Percentiles rank a stretch among this genome's conserved stretches.
These are phyloP conservation scores for Muscina levida DNA, from an alignment of 2,888 invertebrate genomes.

Conservation along the genomic window DNA sequence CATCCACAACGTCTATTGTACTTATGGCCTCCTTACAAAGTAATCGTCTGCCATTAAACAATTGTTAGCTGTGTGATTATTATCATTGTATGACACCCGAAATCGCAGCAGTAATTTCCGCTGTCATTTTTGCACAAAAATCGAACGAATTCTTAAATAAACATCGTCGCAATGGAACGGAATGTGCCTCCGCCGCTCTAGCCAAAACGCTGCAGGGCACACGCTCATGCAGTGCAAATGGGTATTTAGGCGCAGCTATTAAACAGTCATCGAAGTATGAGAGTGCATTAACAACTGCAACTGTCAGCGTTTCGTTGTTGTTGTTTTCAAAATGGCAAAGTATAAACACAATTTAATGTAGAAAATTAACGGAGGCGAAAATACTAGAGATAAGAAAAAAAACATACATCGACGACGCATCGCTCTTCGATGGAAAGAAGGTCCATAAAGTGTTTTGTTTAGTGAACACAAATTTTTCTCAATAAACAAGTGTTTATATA, in stretches of 20 bases:
- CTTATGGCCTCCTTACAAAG: background rate
- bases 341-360: slow-evolving; percentile 48
- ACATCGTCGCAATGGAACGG: slow-evolving; percentile 51
- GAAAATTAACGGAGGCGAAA: background rate
- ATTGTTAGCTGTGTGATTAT: background rate
- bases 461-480: slow-evolving; percentile 38
- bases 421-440: slow-evolving; percentile 18
- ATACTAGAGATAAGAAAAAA: background rate
- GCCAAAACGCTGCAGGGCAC: background rate
- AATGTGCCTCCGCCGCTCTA: background rate
- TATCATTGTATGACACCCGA: slow-evolving; percentile 54
- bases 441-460: slow-evolving; percentile 47
- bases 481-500: slow-evolving; percentile 61
- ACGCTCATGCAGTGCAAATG: background rate
- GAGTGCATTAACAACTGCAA: slow-evolving; percentile 61
- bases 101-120: slow-evolving; percentile 65
- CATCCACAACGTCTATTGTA: no score
- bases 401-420: background rate
- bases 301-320: slow-evolving; percentile 57
- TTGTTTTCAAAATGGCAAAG: slow-evolving; percentile 54
- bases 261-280: slow-evolving; percentile 63
- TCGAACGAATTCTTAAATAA: slow-evolving; percentile 38
- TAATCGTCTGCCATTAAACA: slow-evolving; percentile 49
- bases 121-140: slow-evolving; percentile 60
- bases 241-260: slow-evolving; percentile 52